phyloP scores from a whole-genome alignment of 1,140 invertebrate genomes.

The Drosophila ercepeae region DNA sequence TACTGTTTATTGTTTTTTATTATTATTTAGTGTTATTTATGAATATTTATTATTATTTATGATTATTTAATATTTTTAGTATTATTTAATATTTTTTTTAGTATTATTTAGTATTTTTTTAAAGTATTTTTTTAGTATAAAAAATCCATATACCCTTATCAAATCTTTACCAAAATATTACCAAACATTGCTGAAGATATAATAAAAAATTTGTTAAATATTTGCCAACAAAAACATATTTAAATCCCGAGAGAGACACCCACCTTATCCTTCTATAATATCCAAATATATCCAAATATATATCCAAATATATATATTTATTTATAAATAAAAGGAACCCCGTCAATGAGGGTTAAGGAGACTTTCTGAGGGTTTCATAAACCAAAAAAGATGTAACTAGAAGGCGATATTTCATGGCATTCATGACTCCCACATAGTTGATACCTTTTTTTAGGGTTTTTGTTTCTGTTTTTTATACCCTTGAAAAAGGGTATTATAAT shows the following conservation, averaged over 20 bases:
- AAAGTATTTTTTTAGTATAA: too few relatives aligned
- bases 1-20: too few relatives aligned
- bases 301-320: neutral
- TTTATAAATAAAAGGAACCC: slow-evolving; percentile 8
- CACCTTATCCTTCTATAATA: too few relatives aligned
- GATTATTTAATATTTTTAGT: too few relatives aligned
- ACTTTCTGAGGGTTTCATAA: slow-evolving; percentile 60
- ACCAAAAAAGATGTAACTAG: slow-evolving; percentile 73
- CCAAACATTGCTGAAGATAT: neutral
- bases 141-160: neutral
- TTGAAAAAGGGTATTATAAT: too few relatives aligned
- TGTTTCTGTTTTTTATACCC: too few relatives aligned
- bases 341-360: slow-evolving; percentile 40
- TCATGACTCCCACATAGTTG: slow-evolving; percentile 34
- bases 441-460: slow-evolving; percentile 21
- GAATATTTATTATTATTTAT: too few relatives aligned
- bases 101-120: too few relatives aligned
- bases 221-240: slow-evolving; percentile 13
- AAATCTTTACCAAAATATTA: neutral
- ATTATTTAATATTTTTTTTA: too few relatives aligned
- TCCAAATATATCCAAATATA: neutral
- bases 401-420: slow-evolving; percentile 61
- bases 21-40: too few relatives aligned
- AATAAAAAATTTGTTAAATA: slow-evolving; percentile 22
- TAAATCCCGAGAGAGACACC: neutral